Evolutionary conservation across 2,797 vertebrate genomes (phyloP).

Genomic region (Coracias cyanogaster): DNA sequence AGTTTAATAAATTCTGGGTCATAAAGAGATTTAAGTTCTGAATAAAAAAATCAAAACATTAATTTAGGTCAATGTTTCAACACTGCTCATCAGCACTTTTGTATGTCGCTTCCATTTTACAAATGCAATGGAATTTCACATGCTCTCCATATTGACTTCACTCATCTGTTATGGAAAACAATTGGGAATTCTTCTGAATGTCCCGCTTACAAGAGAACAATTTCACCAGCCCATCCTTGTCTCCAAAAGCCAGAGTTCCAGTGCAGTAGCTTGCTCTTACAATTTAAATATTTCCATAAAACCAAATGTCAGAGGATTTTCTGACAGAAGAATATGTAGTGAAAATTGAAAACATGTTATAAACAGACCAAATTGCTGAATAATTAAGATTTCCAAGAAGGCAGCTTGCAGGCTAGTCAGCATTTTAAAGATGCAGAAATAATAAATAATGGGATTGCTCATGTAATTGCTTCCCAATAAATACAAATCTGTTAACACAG

Average conservation of each 20-base stretch:
- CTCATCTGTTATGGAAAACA: neutral
- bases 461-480: conserved; percentile 10
- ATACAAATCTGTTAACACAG: neutral
- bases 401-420: conserved; percentile 24
- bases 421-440: conserved; percentile 63
- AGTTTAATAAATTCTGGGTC: neutral
- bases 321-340: conserved; percentile 61
- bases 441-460: conserved; percentile 52
- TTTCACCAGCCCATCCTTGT: neutral
- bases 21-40: neutral
- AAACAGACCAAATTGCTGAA: conserved; percentile 45
- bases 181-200: conserved; percentile 23
- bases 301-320: conserved; percentile 57
- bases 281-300: conserved; percentile 70
- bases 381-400: conserved; percentile 55
- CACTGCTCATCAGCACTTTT: neutral
- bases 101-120: neutral
- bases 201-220: conserved; percentile 6
- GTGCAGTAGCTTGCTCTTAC: conserved; percentile 13
- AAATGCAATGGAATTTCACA: conserved; percentile 25
- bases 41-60: neutral
- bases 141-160: neutral
- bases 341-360: conserved; percentile 70
- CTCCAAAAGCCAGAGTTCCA: conserved; percentile 38
- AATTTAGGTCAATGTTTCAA: neutral